Percentiles rank a stretch among this genome's conserved stretches.
Evolutionary conservation across 2,113 vertebrate genomes (phyloP).

Genomic region (Cisticola juncidis): DNA sequence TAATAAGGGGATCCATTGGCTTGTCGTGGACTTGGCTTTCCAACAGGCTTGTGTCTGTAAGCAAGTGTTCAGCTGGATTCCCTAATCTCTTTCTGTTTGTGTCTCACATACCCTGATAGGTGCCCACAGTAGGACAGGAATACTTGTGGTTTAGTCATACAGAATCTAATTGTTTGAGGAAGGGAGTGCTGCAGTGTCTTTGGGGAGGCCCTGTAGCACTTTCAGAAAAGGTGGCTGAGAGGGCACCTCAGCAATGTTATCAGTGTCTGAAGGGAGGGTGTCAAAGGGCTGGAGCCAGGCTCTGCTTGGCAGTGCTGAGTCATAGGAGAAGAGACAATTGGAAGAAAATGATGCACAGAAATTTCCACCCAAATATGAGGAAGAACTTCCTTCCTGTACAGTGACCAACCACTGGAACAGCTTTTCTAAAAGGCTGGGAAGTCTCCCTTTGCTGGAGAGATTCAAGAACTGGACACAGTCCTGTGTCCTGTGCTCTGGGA

Average conservation of each 20-base stretch:
- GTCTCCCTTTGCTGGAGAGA: neutral
- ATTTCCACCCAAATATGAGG: neutral
- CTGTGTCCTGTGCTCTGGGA: neutral
- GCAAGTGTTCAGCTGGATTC: neutral
- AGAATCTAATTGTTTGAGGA: neutral
- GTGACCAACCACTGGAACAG: neutral
- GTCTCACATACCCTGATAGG: neutral
- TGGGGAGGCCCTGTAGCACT: neutral
- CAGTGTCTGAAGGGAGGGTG: neutral
- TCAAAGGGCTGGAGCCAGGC: neutral
- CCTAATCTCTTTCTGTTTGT: neutral
- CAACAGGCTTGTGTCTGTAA: neutral
- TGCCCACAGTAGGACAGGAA: fast-evolving
- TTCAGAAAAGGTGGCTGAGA: neutral
- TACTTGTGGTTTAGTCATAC: neutral
- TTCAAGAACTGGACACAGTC: neutral
- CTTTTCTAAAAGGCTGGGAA: neutral
- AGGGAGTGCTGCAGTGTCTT: neutral
- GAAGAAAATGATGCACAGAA: neutral
- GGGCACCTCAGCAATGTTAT: neutral
- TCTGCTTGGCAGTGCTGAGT: neutral
- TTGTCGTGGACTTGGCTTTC: neutral
- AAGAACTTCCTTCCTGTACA: neutral
- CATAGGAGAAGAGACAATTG: neutral
- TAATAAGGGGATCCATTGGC: neutral